Conservation (phyloP, 2,113 vertebrate genomes). For the Oophaga pumilio region DNA sequence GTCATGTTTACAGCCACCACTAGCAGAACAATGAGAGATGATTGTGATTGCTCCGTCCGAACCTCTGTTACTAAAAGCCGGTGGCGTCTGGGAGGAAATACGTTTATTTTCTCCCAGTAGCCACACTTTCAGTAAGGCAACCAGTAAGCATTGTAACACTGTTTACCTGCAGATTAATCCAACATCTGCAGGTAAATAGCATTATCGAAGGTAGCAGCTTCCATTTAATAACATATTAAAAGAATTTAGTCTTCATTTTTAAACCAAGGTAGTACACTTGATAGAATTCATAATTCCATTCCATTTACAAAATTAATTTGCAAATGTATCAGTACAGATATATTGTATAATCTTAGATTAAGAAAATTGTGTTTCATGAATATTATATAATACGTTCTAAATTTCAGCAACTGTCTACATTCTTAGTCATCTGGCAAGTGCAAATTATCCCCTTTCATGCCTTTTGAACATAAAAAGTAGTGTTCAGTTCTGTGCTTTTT, state of each 20-base stretch:
- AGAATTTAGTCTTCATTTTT: background rate
- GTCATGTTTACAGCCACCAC: too few relatives aligned
- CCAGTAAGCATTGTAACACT: too few relatives aligned
- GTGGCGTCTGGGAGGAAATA: too few relatives aligned
- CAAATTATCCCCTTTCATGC: conserved; percentile 41
- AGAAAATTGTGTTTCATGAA: conserved; percentile 1
- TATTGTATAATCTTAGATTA: background rate
- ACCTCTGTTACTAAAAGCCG: too few relatives aligned
- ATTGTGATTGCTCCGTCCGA: too few relatives aligned
- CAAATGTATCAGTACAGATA: background rate
- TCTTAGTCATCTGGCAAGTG: conserved; percentile 20
- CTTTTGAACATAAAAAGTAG: conserved; percentile 10
- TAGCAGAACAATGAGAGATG: too few relatives aligned
- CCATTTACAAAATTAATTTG: background rate
- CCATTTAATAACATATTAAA: background rate
- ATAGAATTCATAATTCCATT: background rate
- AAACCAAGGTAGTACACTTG: background rate
- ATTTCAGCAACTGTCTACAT: conserved; percentile 3
- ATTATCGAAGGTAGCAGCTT: too few relatives aligned
- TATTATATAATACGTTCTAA: conserved; percentile 13
- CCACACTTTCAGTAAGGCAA: too few relatives aligned
- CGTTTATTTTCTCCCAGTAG: too few relatives aligned
- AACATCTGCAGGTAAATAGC: too few relatives aligned
- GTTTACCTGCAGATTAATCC: too few relatives aligned
- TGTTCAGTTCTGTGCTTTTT: conserved; percentile 3